Percentiles rank a stretch among this genome's conserved stretches.
phyloP scores from a whole-genome alignment of 2,888 invertebrate genomes.

The Nymphalis urticae region DNA sequence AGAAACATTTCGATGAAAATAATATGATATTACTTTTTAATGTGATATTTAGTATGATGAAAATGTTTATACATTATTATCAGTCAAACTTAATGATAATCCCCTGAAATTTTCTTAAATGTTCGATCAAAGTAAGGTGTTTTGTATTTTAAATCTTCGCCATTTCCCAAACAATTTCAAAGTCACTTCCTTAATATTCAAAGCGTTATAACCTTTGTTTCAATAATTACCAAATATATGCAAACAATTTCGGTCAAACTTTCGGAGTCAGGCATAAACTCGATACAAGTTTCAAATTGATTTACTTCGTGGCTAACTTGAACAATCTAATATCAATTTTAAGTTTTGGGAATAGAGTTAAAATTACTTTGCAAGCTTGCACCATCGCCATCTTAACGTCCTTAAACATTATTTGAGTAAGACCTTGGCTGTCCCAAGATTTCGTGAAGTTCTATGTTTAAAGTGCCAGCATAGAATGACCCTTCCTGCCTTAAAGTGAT shows the following conservation, averaged over 20 bases:
- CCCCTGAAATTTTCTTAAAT: not conserved
- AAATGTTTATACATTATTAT: not conserved
- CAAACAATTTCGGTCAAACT: constrained; percentile 42
- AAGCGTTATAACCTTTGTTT: constrained; percentile 42
- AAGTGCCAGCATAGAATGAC: constrained; percentile 47
- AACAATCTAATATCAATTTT: constrained; percentile 43
- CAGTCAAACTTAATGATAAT: not conserved
- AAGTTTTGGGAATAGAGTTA: constrained; percentile 42
- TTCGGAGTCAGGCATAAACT: constrained; percentile 39
- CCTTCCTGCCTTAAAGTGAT: constrained; percentile 38
- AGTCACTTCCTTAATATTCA: constrained; percentile 38
- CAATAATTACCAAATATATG: constrained; percentile 48
- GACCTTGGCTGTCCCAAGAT: constrained; percentile 54
- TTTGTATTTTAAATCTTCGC: constrained; percentile 1
- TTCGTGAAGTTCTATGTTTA: constrained; percentile 49
- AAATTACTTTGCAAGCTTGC: constrained; percentile 35
- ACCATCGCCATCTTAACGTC: constrained; percentile 48
- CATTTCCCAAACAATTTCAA: constrained; percentile 34
- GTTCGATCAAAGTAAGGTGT: not conserved
- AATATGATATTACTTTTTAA: too few relatives aligned
- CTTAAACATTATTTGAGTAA: constrained; percentile 55
- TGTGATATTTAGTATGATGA: not conserved
- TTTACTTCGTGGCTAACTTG: constrained; percentile 44
- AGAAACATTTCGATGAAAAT: too few relatives aligned
- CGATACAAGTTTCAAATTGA: constrained; percentile 44